Conservation (phyloP, 1,140 invertebrate species). For the Leptinotarsa lineolata region DNA sequence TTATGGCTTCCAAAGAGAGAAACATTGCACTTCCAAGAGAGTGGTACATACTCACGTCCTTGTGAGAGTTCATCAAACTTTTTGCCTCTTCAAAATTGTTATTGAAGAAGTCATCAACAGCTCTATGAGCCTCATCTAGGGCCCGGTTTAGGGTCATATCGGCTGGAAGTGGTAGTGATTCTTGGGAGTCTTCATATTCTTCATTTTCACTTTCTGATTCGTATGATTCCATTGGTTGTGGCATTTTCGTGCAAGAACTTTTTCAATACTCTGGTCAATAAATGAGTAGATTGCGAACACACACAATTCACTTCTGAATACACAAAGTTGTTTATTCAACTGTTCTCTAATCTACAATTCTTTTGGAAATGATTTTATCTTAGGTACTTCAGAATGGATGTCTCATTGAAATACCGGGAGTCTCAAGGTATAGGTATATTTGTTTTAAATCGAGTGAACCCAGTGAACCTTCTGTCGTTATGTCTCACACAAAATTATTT, state of each 20-base stretch:
- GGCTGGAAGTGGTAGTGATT: neutral
- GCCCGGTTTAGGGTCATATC: neutral
- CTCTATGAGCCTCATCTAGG: conserved; percentile 56
- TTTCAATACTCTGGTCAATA: no score
- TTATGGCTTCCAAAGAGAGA: conserved; percentile 86
- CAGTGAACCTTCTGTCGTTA: no score
- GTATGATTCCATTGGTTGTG: neutral
- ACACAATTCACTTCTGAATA: no score
- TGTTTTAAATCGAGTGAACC: no score
- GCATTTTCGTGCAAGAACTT: neutral
- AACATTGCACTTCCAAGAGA: conserved; percentile 88
- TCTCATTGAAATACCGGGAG: no score
- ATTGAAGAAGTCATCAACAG: conserved; percentile 84
- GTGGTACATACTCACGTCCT: conserved; percentile 87
- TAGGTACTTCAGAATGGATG: no score
- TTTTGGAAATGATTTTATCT: no score
- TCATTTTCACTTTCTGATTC: neutral
- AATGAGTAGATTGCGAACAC: no score
- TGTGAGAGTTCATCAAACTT: conserved; percentile 74
- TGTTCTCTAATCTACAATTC: no score
- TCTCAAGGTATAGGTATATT: no score
- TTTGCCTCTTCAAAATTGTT: conserved; percentile 83
- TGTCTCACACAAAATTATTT: no score
- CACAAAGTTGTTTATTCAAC: no score
- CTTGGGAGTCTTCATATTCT: neutral